Evolutionary conservation across 1,140 invertebrate genomes (phyloP).

Genomic region (Chlorops oryzae): DNA sequence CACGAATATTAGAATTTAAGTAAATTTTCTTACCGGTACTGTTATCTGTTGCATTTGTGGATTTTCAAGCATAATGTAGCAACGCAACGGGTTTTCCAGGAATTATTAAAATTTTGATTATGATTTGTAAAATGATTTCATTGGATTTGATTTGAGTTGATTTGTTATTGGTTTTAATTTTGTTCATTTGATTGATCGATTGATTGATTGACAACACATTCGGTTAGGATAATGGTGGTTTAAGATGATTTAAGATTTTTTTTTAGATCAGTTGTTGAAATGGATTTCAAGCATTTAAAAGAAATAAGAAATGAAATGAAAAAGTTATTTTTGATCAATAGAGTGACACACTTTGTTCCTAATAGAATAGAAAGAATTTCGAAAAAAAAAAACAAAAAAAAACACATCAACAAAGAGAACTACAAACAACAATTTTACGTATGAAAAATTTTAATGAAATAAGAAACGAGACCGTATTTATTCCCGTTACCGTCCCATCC

Average conservation of each 20-base stretch:
- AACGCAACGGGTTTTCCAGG: slow-evolving; percentile 1
- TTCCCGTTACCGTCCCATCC: too few relatives aligned
- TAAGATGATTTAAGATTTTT: background rate
- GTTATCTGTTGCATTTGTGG: slow-evolving; percentile 28
- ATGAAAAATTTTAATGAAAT: too few relatives aligned
- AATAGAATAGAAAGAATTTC: slow-evolving; percentile 4
- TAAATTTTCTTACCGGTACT: slow-evolving; percentile 42
- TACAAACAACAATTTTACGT: too few relatives aligned
- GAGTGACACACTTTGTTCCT: slow-evolving; percentile 6
- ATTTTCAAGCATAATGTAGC: background rate
- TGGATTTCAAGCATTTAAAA: slow-evolving; percentile 9
- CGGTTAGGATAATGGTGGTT: background rate
- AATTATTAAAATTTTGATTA: background rate
- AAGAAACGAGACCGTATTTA: too few relatives aligned
- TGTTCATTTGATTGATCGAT: too few relatives aligned
- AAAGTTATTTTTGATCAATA: slow-evolving; percentile 15
- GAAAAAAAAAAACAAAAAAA: slow-evolving; percentile 3
- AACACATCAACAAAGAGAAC: slow-evolving; percentile 2
- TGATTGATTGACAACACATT: slow-evolving; percentile 4
- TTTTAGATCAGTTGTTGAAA: too few relatives aligned
- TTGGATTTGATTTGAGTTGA: too few relatives aligned
- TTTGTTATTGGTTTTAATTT: background rate
- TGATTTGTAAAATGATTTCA: too few relatives aligned
- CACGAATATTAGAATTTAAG: slow-evolving; percentile 6
- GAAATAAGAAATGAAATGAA: slow-evolving; percentile 14